A percentile compares a stretch with the other conserved stretches of the same genome.
These are phyloP conservation scores for Eupithecia pulchellata DNA, from an alignment of 2,888 invertebrate genomes.

Conservation along the genomic window DNA sequence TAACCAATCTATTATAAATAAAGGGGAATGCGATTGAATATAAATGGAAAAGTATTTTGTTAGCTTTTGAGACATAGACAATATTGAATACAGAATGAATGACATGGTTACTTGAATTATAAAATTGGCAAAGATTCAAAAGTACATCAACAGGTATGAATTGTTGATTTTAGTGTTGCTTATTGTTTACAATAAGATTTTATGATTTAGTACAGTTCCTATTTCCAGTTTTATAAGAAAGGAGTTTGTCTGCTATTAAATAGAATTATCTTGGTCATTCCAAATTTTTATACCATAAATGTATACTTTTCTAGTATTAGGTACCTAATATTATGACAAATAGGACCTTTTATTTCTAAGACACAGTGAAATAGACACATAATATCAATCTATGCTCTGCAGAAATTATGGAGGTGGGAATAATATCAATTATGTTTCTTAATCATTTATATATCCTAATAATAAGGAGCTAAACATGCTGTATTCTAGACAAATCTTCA, in stretches of 20 bases:
- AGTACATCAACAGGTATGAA: slow-evolving; percentile 58
- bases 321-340: not conserved
- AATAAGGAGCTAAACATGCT: not conserved
- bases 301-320: not conserved
- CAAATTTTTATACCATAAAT: not conserved
- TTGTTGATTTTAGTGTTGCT: slow-evolving; percentile 28
- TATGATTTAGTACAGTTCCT: not conserved
- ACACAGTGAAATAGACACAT: not conserved
- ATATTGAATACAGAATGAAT: slow-evolving; percentile 35
- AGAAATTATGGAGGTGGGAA: not conserved
- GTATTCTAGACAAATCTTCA: not conserved
- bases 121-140: slow-evolving; percentile 60
- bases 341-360: not conserved
- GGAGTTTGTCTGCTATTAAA: not conserved
- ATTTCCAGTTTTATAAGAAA: slow-evolving; percentile 6
- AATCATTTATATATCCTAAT: not conserved
- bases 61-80: slow-evolving; percentile 5
- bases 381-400: not conserved
- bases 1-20: no score
- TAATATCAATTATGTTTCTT: not conserved
- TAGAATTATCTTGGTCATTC: not conserved
- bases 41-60: slow-evolving; percentile 19
- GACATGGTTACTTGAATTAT: slow-evolving; percentile 32
- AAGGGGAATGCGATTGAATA: no score
- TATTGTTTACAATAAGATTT: slow-evolving; percentile 32